Evolutionary conservation across 2,113 vertebrate species (phyloP), one percentile per base, ranked within the genome.

Genomic region (Xenopus laevis): DNA sequence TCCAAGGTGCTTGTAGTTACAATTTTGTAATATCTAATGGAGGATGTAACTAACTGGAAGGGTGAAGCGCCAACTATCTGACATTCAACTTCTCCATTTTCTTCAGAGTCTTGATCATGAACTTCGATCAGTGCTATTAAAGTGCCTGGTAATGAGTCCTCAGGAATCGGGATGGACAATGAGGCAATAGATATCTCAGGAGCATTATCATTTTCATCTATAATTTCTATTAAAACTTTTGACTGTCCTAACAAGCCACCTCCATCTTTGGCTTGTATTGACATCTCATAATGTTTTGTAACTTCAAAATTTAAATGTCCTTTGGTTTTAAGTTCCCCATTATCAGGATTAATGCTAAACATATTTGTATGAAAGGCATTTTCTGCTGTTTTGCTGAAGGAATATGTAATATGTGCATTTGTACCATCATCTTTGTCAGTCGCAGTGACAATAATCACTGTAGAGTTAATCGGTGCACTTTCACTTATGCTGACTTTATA

Each of bases 221-320:
- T 66, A 21, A 97, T 81, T 1, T 94, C 88, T 65, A 97, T 73
- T 0, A 89, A 59, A 2, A 95, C 83, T 74, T 94, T 93, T 50
- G 86, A 84, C 0, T 93, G 86, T 0, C 88, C 83, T 1, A 77
- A 3, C 47, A n/a, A 44, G 16, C 16, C 13, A 44, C n/a, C 33
- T 65, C 21, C 30, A 65, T 65, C 16, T 18, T 17, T n/a, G 2
- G 33, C 63, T 17, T 63, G 7, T 16, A 33, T 12, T 20, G 30
- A 30, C 23, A 63, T 63, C 13, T 63, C 16, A 16, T 16, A 16
- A 10, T 30, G 13, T 16, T 63, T 4, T 63, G 23, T 18, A 44
- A 45, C 1, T 30, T 45, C 63, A 65, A 44, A 65, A 65, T 65
- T 30, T n/a, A 65, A 65, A 4, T 15, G 11, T 2, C 17, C 10